Evolutionary conservation across 1,140 invertebrate genomes (phyloP).

Genomic region (Neelides sp.): DNA sequence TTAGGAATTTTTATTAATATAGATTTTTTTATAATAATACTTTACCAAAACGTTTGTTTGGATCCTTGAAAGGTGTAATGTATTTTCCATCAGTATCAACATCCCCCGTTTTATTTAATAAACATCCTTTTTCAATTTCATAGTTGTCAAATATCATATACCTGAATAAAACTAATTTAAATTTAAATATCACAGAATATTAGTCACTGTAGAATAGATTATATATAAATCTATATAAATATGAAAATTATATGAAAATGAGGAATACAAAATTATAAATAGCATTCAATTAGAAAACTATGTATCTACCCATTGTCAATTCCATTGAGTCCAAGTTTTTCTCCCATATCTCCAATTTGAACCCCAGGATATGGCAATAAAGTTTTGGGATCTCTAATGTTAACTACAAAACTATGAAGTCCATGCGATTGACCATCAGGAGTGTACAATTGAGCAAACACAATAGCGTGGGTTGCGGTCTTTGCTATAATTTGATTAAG

Average conservation of each 20-base stretch:
- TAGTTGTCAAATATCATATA: conserved; percentile 80
- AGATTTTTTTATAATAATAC: not conserved
- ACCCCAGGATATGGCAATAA: conserved; percentile 56
- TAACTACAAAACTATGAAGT: conserved; percentile 65
- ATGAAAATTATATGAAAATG: too few species aligned
- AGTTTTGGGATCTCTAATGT: conserved; percentile 58
- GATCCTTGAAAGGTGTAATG: conserved; percentile 58
- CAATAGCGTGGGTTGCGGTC: conserved; percentile 68
- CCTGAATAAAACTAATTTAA: conserved; percentile 40
- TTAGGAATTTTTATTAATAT: not conserved
- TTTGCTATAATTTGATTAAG: conserved; percentile 48
- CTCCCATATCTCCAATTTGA: conserved; percentile 65
- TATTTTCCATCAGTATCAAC: conserved; percentile 73
- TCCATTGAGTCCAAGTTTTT: conserved; percentile 68
- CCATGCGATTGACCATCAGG: conserved; percentile 60
- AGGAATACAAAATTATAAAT: not conserved
- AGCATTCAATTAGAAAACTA: not conserved
- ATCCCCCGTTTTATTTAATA: conserved; percentile 77
- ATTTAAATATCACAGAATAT: not conserved
- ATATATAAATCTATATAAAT: too few species aligned
- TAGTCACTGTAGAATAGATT: too few species aligned
- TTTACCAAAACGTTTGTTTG: conserved; percentile 55
- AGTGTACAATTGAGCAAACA: conserved; percentile 79
- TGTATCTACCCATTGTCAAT: conserved; percentile 61
- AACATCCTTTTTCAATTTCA: conserved; percentile 60